Percentiles rank a stretch among this genome's conserved stretches.
phyloP scores from a whole-genome alignment of 2,888 invertebrate genomes.

The Idaea biselata region DNA sequence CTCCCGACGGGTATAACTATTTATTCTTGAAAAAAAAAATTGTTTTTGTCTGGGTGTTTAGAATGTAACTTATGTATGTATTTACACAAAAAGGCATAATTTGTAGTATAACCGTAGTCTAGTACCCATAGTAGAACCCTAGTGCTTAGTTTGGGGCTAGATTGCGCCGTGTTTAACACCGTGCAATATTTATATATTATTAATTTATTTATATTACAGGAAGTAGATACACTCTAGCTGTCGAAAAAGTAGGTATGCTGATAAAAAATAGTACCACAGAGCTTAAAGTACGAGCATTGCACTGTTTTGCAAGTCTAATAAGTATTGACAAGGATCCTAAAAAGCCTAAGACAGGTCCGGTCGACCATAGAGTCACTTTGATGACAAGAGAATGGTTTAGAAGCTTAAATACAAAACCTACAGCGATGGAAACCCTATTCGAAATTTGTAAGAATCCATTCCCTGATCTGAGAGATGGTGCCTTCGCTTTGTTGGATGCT shows the following conservation, averaged over 20 bases:
- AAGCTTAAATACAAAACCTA: constrained; percentile 53
- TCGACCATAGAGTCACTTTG: constrained; percentile 69
- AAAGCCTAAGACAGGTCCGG: constrained; percentile 55
- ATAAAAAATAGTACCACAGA: constrained; percentile 83
- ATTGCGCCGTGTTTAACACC: too few relatives aligned
- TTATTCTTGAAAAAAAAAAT: too few relatives aligned
- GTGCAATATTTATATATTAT: too few relatives aligned
- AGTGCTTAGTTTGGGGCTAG: too few relatives aligned
- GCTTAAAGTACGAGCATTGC: constrained; percentile 84
- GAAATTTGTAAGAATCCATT: constrained; percentile 88
- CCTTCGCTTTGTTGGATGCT: constrained; percentile 83
- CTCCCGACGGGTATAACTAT: too few relatives aligned
- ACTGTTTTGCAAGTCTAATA: constrained; percentile 82
- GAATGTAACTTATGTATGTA: too few relatives aligned
- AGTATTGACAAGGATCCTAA: constrained; percentile 61
- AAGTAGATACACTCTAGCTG: constrained; percentile 64
- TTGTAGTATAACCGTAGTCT: too few relatives aligned
- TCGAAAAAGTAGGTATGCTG: constrained; percentile 81
- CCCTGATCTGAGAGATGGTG: constrained; percentile 86
- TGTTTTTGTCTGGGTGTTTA: too few relatives aligned
- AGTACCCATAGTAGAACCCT: too few relatives aligned
- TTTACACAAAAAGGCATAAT: too few relatives aligned
- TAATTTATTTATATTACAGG: constrained; percentile 53
- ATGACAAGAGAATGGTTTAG: constrained; percentile 79
- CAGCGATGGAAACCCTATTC: constrained; percentile 82